Evolutionary conservation across 2,888 invertebrate species (phyloP).

Genomic region (Drosophila cognata): DNA sequence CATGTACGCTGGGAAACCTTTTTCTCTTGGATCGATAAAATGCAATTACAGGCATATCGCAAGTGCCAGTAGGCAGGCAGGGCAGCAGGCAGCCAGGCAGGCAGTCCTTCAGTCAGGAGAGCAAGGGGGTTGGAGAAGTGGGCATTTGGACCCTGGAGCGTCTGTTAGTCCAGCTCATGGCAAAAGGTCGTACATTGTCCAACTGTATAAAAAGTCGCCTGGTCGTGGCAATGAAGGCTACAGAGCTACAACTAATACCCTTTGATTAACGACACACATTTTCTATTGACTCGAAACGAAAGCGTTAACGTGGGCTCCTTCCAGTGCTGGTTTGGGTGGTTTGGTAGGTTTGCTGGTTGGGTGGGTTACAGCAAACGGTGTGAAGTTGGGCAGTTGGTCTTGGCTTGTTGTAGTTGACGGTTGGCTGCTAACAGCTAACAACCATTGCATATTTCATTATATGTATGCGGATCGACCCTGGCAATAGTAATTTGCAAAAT

Average conservation of each 20-base stretch:
- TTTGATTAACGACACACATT: conserved; percentile 82
- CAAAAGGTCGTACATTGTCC: conserved; percentile 77
- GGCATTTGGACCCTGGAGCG: conserved; percentile 35
- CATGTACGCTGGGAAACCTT: conserved; percentile 59
- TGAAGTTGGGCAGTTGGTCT: conserved; percentile 73
- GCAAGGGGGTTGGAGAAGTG: conserved; percentile 5
- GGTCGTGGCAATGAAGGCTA: conserved; percentile 67
- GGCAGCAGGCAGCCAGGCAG: conserved; percentile 32
- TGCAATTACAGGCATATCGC: conserved; percentile 82
- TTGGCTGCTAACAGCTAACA: conserved; percentile 45
- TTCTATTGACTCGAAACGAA: conserved; percentile 75
- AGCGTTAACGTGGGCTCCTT: conserved; percentile 22
- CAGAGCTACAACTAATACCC: conserved; percentile 80
- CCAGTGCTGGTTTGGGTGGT: conserved; percentile 2
- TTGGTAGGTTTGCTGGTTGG: conserved; percentile 4
- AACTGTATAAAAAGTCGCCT: conserved; percentile 71
- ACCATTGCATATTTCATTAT: conserved; percentile 75
- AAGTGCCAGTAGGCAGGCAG: conserved; percentile 73
- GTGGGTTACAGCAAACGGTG: conserved; percentile 31
- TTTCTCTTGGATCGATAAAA: conserved; percentile 78
- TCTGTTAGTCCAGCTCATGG: conserved; percentile 62
- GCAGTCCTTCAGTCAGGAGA: conserved; percentile 6
- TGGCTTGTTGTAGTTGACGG: conserved; percentile 16
- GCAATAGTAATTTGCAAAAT: conserved; percentile 76
- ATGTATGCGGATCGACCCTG: conserved; percentile 62